Evolutionary conservation across 2,797 vertebrate genomes (phyloP), one percentile per base, ranked within the genome.

Genomic region (Platalea minor): DNA sequence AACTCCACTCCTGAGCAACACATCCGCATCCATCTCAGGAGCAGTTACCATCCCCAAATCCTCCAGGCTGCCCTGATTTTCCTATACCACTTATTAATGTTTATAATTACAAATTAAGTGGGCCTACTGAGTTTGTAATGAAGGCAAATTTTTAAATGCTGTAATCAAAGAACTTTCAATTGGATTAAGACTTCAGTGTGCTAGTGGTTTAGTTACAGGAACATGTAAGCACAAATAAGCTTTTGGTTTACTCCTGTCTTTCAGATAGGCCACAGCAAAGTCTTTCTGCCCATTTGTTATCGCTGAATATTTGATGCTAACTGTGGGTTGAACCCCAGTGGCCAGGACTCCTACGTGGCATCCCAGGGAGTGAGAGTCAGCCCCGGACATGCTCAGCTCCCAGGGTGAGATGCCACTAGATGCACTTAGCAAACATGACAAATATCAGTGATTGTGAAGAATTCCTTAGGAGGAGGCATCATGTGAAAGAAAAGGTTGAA

Each of bases 101-200:
- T 89, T 89, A 35, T 79, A 92, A 92, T 91, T 83, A 85, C 81
- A 93, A 79, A 92, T 76, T 82, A 94, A 94, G 73, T 85, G 56
- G 72, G 29, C 81, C 82, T 92, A 64, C 91, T 92, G 92, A 86
- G 82, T 88, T 95, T 2, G 6, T 72, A 91, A 88, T 39, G 53
- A 94, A 91, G 64, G 68, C 68, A 88, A 48, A 61, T 54, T 91
- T 94, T 88, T 21, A 93, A 95, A 88, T 2, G 9, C 61, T 81
- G 78, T 88, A 93, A 83, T 95, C 92, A 95, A 91, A 94, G 85
- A 89, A 75, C 82, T 95, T 95, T 61, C 68, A 68, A 72, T 81
- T 80, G 75, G 45, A 89, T 95, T 78, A 94, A 85, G 79, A 74
- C n/a, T 80, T 83, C 11, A 75, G n/a, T 17, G 11, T 61, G 45